A percentile compares a stretch with the other conserved stretches of the same genome.
These are phyloP conservation scores for Cyaniris semiargus DNA, from an alignment of 2,888 invertebrate species.

Conservation along the genomic window DNA sequence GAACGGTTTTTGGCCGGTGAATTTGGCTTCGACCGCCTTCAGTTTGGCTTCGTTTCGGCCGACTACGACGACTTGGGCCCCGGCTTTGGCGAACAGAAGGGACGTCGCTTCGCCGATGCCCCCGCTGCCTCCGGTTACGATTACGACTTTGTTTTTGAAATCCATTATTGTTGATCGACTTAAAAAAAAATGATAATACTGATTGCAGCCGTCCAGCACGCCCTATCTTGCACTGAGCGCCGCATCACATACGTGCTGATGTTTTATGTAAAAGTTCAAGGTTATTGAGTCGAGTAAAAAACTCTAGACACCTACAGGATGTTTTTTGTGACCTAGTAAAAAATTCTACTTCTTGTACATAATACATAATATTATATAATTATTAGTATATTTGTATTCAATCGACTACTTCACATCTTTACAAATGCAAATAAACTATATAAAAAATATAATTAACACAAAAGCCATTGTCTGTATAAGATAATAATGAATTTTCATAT, in stretches of 20 bases:
- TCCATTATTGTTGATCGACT: neutral
- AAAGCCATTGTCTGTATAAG: neutral
- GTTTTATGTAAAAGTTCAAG: neutral
- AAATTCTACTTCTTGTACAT: neutral
- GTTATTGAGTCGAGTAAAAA: neutral
- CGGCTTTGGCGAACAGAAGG: conserved; percentile 6
- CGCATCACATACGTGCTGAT: neutral
- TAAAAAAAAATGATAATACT: neutral
- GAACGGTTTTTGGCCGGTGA: neutral
- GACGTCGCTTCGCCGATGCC: conserved; percentile 29
- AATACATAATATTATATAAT: no score
- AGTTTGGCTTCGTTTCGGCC: conserved; percentile 31
- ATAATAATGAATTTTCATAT: neutral
- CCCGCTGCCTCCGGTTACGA: conserved; percentile 17
- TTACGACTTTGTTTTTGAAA: conserved; percentile 27
- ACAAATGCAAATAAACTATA: no score
- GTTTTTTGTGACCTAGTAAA: neutral
- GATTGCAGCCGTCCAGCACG: neutral
- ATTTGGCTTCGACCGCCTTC: neutral
- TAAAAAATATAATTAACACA: neutral
- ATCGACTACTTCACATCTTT: no score
- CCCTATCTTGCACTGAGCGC: neutral
- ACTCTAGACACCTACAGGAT: neutral
- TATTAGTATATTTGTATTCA: no score
- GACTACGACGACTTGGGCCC: conserved; percentile 22